Base-by-base conservation (phyloP, 2,888 invertebrate species). In the Daptonema setosum region DNA sequence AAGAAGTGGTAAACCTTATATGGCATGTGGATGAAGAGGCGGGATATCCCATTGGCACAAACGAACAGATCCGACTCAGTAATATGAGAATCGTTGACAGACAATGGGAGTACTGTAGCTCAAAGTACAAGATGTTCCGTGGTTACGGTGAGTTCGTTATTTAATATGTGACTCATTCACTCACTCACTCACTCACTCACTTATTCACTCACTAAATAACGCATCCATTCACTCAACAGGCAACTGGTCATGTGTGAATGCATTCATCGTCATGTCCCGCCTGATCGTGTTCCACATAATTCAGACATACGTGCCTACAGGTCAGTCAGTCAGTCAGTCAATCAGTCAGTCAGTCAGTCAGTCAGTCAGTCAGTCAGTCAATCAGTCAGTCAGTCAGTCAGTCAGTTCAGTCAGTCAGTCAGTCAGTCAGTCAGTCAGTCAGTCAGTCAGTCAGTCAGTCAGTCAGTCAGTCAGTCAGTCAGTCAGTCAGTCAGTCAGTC, bases 261-360 rank as follows among this genome's bases (percentile, higher is more conserved):
- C 56, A 8, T 24, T 1, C 2, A 41, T 69, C 52, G 64, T 65
- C 26, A 69, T 69, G 69, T 62, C 63, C 30, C 62, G 68, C 5
- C 58, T 64, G 20, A 64, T 69, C 2, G 56, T 65, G 5, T 69
- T 68, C 57, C 69, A 69, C 58, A 61, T 69, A 52, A 65, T 69
- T 52, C 69, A 69, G 56, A 68, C 67, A 1, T 69, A 67, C 59
- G 63, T 69, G 55, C 69, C 69, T 1, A 66, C 68, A 5, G 67
- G n/a, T n/a, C n/a, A n/a, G n/a, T n/a, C n/a, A n/a, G n/a, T n/a
- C n/a, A n/a, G n/a, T n/a, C n/a, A n/a, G n/a, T n/a, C n/a, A n/a
- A n/a, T n/a, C n/a, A n/a, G n/a, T n/a, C n/a, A n/a, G n/a, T n/a
- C n/a, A n/a, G n/a, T n/a, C n/a, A n/a, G n/a, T n/a, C n/a, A n/a